Conservation (phyloP, 2,888 invertebrate species). For the Busseola fusca region DNA sequence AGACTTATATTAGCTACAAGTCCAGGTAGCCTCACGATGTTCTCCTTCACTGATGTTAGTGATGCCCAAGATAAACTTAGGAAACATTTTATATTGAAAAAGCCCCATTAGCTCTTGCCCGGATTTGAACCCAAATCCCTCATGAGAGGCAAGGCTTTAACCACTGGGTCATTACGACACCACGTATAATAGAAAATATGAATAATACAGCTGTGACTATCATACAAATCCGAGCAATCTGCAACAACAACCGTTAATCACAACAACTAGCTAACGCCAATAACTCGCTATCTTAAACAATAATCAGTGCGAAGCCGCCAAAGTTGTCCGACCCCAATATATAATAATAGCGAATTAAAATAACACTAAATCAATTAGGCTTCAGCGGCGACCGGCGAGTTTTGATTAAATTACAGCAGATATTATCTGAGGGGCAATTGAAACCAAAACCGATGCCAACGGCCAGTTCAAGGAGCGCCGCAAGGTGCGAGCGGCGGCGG, state of each 20-base stretch:
- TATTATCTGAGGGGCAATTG: conserved; percentile 63
- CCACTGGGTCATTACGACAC: background rate
- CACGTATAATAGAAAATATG: background rate
- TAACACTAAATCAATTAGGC: conserved; percentile 60
- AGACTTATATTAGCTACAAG: background rate
- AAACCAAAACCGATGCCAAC: conserved; percentile 44
- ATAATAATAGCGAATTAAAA: conserved; percentile 58
- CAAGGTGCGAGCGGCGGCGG: background rate
- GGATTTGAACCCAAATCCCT: background rate
- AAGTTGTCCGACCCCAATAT: conserved; percentile 31
- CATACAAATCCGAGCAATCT: background rate
- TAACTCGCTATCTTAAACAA: conserved; percentile 14
- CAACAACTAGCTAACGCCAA: background rate
- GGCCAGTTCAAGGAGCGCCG: conserved; percentile 4
- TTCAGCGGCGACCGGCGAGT: conserved; percentile 52
- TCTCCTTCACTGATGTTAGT: background rate
- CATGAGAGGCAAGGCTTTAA: background rate
- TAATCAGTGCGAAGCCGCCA: conserved; percentile 21
- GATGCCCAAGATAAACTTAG: no score
- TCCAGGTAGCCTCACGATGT: background rate
- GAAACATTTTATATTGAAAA: background rate
- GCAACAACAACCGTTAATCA: conserved; percentile 11
- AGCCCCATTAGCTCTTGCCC: no score
- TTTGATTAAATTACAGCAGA: conserved; percentile 66
- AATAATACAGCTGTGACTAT: background rate